Conservation (phyloP, 2,888 invertebrate genomes). For the Tryphoninae sp. region DNA sequence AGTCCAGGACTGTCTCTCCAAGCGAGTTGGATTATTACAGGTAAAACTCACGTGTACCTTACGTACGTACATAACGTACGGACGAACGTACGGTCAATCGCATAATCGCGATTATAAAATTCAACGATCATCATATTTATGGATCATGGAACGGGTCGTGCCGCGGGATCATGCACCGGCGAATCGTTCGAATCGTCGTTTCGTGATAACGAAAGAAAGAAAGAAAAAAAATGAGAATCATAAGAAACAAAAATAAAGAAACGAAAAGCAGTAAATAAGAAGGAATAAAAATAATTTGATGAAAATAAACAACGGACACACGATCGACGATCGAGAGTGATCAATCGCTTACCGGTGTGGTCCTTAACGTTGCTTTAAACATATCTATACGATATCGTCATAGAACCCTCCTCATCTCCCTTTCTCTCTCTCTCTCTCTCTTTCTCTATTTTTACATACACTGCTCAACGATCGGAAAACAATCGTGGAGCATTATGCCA, state of each 20-base stretch:
- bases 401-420: conserved; percentile 3
- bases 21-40: conserved; percentile 4
- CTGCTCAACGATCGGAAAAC: conserved; percentile 49
- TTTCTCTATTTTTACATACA: conserved; percentile 9
- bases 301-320: conserved; percentile 30
- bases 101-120: conserved; percentile 57
- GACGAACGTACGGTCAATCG: conserved; percentile 13
- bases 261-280: too few relatives aligned
- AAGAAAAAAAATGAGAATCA: too few relatives aligned
- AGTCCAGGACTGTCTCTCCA: not conserved
- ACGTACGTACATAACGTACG: not conserved
- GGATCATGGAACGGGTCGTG: conserved; percentile 48
- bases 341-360: conserved; percentile 58
- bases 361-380: conserved; percentile 31
- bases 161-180: conserved; percentile 23
- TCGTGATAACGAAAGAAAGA: conserved; percentile 17
- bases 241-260: too few relatives aligned
- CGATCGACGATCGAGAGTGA: conserved; percentile 45
- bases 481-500: conserved; percentile 60
- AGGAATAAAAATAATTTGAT: not conserved
- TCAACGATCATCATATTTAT: conserved; percentile 53
- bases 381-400: conserved; percentile 3
- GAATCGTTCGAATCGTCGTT: conserved; percentile 39
- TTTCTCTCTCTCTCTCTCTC: conserved; percentile 7
- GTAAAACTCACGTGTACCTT: not conserved